Conservation (phyloP, 2,888 invertebrate species). For the Atherix ibis region DNA sequence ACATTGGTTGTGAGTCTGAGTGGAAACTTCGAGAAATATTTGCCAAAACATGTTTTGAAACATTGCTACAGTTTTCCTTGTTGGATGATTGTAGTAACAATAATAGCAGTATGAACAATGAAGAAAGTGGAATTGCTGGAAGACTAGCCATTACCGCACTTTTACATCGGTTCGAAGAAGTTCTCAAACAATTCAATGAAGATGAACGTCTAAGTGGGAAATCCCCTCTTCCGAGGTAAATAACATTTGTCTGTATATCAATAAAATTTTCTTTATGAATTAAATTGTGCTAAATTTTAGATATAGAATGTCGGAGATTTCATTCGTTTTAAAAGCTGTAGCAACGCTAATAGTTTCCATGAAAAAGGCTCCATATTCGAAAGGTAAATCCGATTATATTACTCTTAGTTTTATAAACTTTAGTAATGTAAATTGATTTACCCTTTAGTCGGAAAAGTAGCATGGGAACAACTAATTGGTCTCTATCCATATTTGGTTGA, state of each 20-base stretch:
- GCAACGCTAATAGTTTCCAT: slow-evolving; percentile 82
- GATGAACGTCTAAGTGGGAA: slow-evolving; percentile 71
- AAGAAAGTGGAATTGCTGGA: slow-evolving; percentile 47
- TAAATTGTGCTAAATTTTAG: slow-evolving; percentile 34
- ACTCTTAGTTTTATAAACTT: background rate
- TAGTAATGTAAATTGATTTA: background rate
- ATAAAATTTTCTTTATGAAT: slow-evolving; percentile 5
- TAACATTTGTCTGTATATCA: slow-evolving; percentile 1
- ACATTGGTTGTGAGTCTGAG: slow-evolving; percentile 56
- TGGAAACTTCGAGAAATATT: slow-evolving; percentile 82
- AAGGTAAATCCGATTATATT: slow-evolving; percentile 24
- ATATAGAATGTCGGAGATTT: slow-evolving; percentile 86
- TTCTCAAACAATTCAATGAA: slow-evolving; percentile 71
- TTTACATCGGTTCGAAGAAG: slow-evolving; percentile 83
- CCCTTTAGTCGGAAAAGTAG: slow-evolving; percentile 60
- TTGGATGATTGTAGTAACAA: slow-evolving; percentile 50
- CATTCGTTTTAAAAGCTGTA: slow-evolving; percentile 87
- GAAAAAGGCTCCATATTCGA: slow-evolving; percentile 77
- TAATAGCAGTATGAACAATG: slow-evolving; percentile 17
- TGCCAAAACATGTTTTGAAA: slow-evolving; percentile 92
- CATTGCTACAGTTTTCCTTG: slow-evolving; percentile 82
- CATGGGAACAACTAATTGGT: slow-evolving; percentile 85
- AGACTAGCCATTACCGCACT: slow-evolving; percentile 82
- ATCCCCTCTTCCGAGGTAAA: slow-evolving; percentile 69
- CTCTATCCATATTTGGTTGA: slow-evolving; percentile 82